Base-by-base conservation (phyloP, 2,113 vertebrate genomes). In the Benitochromis conjunctus region DNA sequence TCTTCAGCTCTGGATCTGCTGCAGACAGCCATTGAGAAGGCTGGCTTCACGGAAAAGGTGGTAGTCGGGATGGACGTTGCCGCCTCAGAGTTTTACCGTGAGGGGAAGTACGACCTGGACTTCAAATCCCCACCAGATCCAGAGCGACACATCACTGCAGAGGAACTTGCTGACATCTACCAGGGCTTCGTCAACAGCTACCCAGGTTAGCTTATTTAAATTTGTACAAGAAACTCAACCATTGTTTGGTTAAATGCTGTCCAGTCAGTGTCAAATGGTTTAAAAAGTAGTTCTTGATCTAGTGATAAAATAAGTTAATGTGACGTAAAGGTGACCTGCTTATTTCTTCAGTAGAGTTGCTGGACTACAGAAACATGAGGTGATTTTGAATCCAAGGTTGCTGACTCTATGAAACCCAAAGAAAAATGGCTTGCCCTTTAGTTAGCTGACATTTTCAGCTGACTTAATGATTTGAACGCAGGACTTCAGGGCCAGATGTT, bases 61-160 rank as follows among this genome's bases (percentile, higher is more conserved):
- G 98, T 99, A 81, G 98, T 99, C 0, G 98, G 98, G 51, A 99
- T 99, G 98, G 98, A 99, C 2, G 98, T 99, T 1, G 98, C 98
- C 1, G 98, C 98, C 79, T 99, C 98, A 0, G 98, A 99, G 94
- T 99, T 99, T 91, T 97, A 99, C 90, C 97, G 97, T 0, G 97
- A 99, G 0, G 98, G 98, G 43, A 99, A 98, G 94, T 99, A 99
- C 0, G 98, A 99, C 95, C 95, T 99, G 91, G 98, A 99, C 94
- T 99, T 99, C 94, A 99, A 99, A 93, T 99, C 98, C 3, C 96
- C 98, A 0, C 96, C 98, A 1, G 97, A 99, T 78, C 89, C 98
- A 26, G 96, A 95, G 80, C 96, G 98, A 88, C 97, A 97, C 91
- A 98, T 99, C 93, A 96, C 93, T 3, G 96, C 94, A 2, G 97